Percentiles rank a stretch among this genome's conserved stretches.
Conservation (phyloP, 2,797 vertebrate species). For the Fistularia tabacaria region DNA sequence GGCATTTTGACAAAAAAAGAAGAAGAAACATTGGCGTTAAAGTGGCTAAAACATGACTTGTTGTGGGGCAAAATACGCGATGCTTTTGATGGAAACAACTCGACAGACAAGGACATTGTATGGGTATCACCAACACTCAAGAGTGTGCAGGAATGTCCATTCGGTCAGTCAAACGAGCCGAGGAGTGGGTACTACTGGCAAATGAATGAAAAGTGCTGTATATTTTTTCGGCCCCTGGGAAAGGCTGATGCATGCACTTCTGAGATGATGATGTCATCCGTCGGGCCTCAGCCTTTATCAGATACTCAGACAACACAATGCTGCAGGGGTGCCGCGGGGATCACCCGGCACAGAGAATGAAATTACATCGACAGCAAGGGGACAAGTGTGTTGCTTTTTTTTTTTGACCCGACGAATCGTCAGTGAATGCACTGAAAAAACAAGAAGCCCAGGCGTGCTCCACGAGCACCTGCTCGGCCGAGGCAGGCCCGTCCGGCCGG, state of each 20-base stretch:
- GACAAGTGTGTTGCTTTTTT: no score
- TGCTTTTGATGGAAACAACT: conserved; percentile 22
- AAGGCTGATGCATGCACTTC: conserved; percentile 55
- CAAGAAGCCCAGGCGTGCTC: not conserved
- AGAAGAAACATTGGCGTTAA: not conserved
- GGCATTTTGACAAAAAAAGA: no score
- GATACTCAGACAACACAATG: not conserved
- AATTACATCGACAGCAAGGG: not conserved
- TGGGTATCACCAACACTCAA: conserved; percentile 4
- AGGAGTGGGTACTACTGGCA: conserved; percentile 17
- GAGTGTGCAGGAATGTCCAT: conserved; percentile 46
- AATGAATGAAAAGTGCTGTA: conserved; percentile 11
- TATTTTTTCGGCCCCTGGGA: conserved; percentile 9
- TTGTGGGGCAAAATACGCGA: conserved; percentile 5
- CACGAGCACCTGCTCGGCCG: conserved; percentile 5
- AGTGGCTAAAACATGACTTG: not conserved
- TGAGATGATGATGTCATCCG: conserved; percentile 32
- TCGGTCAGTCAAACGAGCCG: conserved; percentile 13
- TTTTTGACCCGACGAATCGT: no score
- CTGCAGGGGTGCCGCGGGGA: not conserved
- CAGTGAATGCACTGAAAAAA: not conserved
- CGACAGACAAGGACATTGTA: conserved; percentile 24
- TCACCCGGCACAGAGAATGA: no score
- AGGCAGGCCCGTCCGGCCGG: no score
- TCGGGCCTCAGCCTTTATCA: conserved; percentile 39